These are phyloP conservation scores for Bubo bubo DNA, from an alignment of 2,113 vertebrate genomes.

Conservation along the genomic window DNA sequence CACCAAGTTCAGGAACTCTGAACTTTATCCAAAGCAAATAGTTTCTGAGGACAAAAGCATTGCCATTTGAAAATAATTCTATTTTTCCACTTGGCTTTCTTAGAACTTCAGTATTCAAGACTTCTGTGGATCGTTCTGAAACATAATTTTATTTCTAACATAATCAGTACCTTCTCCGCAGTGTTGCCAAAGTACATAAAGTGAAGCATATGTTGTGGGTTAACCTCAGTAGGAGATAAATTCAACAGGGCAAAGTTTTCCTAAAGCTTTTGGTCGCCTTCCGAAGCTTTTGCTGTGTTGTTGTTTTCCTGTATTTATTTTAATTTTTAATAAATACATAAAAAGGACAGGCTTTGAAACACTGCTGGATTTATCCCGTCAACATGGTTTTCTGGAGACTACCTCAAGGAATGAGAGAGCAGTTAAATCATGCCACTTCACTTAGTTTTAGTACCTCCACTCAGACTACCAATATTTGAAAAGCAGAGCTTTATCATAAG, in stretches of 20 bases:
- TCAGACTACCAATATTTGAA: neutral
- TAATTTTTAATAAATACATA: neutral
- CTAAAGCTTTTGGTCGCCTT: neutral
- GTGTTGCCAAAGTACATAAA: neutral
- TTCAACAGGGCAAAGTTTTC: neutral
- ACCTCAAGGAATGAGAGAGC: neutral
- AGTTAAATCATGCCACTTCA: neutral
- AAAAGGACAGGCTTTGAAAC: neutral
- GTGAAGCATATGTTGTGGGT: neutral
- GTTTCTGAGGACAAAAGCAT: neutral
- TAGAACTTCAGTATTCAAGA: neutral
- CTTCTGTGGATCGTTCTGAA: neutral
- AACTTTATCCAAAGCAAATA: neutral
- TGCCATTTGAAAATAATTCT: neutral
- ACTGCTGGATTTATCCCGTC: neutral
- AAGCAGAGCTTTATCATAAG: neutral
- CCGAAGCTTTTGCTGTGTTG: neutral
- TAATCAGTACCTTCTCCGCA: neutral
- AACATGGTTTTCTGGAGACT: rapidly evolving
- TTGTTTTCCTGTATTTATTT: neutral
- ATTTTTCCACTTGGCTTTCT: neutral
- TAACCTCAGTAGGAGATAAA: neutral
- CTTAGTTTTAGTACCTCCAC: neutral
- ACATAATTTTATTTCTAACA: neutral
- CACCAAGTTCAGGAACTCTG: neutral